Evolutionary conservation across 2,113 vertebrate genomes (phyloP).

Genomic region (Emydura subglobosa): DNA sequence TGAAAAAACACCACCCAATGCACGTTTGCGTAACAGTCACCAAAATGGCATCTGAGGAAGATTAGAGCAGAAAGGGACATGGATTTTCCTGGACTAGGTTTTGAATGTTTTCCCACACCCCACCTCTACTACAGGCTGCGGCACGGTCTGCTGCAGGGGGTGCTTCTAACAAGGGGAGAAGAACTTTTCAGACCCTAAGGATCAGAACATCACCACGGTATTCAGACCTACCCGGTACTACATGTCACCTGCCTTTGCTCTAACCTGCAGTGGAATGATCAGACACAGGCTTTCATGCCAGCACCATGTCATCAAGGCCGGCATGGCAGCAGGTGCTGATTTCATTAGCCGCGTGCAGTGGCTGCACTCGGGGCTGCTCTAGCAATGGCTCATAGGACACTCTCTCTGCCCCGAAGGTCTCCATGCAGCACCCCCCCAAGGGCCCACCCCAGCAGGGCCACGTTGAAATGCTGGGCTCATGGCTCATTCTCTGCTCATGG

Average conservation of each 20-base stretch:
- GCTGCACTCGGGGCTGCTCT: too few relatives aligned
- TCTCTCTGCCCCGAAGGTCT: not conserved
- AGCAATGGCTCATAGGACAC: not conserved
- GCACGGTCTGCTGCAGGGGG: not conserved
- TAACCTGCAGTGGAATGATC: not conserved
- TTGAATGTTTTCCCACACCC: not conserved
- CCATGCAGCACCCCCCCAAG: not conserved
- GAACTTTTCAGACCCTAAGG: not conserved
- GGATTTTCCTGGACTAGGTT: too few relatives aligned
- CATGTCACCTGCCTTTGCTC: rapidly evolving
- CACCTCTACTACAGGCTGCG: not conserved
- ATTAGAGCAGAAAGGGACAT: too few relatives aligned
- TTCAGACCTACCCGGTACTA: not conserved
- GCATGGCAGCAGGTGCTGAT: rapidly evolving
- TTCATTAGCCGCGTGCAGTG: not conserved
- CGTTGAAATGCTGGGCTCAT: not conserved
- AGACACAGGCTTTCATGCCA: not conserved
- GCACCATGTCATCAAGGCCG: not conserved
- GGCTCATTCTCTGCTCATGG: too few relatives aligned
- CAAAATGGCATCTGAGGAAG: too few relatives aligned
- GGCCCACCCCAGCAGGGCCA: not conserved
- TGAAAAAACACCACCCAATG: too few relatives aligned
- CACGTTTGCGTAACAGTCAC: too few relatives aligned
- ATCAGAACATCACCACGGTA: not conserved
- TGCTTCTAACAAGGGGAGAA: not conserved